Evolutionary conservation across 2,888 invertebrate genomes (phyloP), one percentile per base, ranked within the genome.

Genomic region (Pammene aurita): DNA sequence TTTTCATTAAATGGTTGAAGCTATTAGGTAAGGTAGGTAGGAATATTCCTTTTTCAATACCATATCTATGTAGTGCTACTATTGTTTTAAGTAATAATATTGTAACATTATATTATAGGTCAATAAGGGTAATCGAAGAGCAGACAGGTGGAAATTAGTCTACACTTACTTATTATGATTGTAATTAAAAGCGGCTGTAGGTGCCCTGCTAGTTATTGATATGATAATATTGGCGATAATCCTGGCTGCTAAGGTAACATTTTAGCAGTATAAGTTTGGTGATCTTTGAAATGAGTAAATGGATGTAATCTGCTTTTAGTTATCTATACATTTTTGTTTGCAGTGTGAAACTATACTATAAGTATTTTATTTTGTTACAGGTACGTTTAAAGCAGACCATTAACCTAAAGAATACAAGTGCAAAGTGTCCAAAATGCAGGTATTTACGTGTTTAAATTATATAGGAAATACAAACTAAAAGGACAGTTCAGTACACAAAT

Each of bases 311-410:
- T n/a, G n/a, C n/a, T n/a, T n/a, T n/a, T n/a, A n/a, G n/a, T n/a
- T n/a, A n/a, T n/a, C n/a, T n/a, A n/a, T n/a, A n/a, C 26, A 26
- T 26, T 26, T 26, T 26, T 26, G 26, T 4, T 26, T 26, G 26
- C 1, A 2, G 26, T 26, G 26, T 26, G 26, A 26, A 26, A 50
- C 10, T 18, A 18, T 50, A 9, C 5, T 50, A 42, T 7, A 34
- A 13, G 7, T n/a, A 5, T 62, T 50, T 42, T 4, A 0, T 56
- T 52, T 68, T 57, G 57, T 68, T 68, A 44, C 68, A 68, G 68
- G 68, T 68, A 68, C 18, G 68, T 63, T 57, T 16, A 44, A 41
- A 58, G 38, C 50, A 38, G 16, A 11, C n/a, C n/a, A n/a, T n/a
- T n/a, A n/a, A n/a, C n/a, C n/a, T n/a, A 11, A 11, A 7, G 42